Base-by-base conservation (phyloP, 2,113 vertebrate species). In the Malurus elegans region DNA sequence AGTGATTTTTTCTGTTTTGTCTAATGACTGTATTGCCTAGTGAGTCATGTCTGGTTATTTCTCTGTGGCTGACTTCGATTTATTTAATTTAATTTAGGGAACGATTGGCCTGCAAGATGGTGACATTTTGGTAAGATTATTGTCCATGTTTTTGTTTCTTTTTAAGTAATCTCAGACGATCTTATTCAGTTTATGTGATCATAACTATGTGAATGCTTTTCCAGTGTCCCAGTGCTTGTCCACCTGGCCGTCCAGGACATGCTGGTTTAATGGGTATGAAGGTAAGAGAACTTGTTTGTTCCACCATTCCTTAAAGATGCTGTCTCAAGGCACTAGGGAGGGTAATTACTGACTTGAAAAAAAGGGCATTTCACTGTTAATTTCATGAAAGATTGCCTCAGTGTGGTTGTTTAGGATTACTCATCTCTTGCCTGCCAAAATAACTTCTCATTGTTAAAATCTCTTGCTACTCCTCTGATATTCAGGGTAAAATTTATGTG, bases 261-360 rank as follows among this genome's bases (percentile, higher is more conserved):
- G 98, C 99, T 93, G 99, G 99, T 3, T 97, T 99, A 90, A 98
- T 99, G 94, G 99, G 99, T 74, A 99, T 99, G 99, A 99, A 99
- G 98, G 99, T 99, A 96, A 98, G 97, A 92, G 32, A 67, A 79
- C 11, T 38, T 38, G 4, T 29, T 61, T 91, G 13, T 62, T 89
- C 28, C 76, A 57, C 29, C 10, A 18, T 45, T 84, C 34, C 42
- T 73, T 70, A 57, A 51, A 75, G 12, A 10, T n/a, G 15, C 15
- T 45, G 15, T 67, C 45, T 79, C 26, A 57, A 44, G 54, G 24
- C 32, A 29, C 17, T 20, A 26, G 31, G 21, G 18, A 81, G 24
- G 4, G 28, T 47, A 53, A 31, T 48, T 81, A 8, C 57, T 51
- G 84, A 18, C 29, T 50, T 76, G 29, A 21, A 32, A 38, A 42